Evolutionary conservation across 2,113 vertebrate species (phyloP).

Genomic region (Gobio gobio): DNA sequence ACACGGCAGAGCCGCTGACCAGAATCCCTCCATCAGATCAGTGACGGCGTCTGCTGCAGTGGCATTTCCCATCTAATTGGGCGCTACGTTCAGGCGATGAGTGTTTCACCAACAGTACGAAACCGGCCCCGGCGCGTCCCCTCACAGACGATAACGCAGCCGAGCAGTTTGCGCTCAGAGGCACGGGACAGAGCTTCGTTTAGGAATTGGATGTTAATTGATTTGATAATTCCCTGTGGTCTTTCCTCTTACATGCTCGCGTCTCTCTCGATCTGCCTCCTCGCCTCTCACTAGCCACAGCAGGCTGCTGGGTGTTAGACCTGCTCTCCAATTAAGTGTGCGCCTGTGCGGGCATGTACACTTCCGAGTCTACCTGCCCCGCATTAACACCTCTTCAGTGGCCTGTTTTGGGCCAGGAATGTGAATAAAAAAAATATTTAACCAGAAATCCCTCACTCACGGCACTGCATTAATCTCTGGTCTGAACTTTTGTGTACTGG

Average conservation of each 20-base stretch:
- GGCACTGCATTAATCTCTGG: background rate
- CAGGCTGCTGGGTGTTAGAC: slow-evolving; percentile 78
- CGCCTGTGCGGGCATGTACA: background rate
- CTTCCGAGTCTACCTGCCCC: slow-evolving; percentile 38
- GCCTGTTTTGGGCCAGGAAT: background rate
- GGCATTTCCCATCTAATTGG: slow-evolving; percentile 54
- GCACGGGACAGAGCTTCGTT: slow-evolving; percentile 85
- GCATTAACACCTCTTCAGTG: slow-evolving; percentile 31
- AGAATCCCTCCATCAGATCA: slow-evolving; percentile 40
- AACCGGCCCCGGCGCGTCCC: slow-evolving; percentile 76
- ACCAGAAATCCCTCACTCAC: background rate
- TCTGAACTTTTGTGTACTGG: background rate
- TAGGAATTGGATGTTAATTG: slow-evolving; percentile 94
- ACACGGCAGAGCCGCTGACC: background rate
- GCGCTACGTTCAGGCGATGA: slow-evolving; percentile 30
- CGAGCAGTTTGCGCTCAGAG: slow-evolving; percentile 87
- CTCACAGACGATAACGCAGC: slow-evolving; percentile 85
- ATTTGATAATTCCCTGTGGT: slow-evolving; percentile 90
- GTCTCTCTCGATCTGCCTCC: slow-evolving; percentile 57
- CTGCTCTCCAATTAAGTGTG: slow-evolving; percentile 82
- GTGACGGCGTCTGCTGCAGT: slow-evolving; percentile 14
- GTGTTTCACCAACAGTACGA: slow-evolving; percentile 48
- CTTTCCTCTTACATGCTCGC: slow-evolving; percentile 58
- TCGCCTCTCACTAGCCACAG: slow-evolving; percentile 70
- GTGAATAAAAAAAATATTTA: background rate